Base-by-base conservation (phyloP, 2,113 vertebrate genomes). In the Scomber scombrus region DNA sequence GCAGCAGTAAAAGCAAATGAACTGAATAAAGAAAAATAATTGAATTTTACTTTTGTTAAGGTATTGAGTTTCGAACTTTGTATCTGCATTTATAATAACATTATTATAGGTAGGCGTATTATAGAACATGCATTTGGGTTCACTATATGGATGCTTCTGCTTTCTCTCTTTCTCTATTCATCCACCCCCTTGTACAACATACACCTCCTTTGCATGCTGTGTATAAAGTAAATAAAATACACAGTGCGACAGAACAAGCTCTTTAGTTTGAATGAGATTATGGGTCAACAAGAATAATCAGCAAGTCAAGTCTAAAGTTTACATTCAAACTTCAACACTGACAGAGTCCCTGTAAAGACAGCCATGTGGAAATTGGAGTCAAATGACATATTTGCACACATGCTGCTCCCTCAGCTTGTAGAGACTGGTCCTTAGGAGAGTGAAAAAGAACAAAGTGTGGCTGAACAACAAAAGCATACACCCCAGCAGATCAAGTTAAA, bases 321-420 rank as follows among this genome's bases (percentile, higher is more conserved):
- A 3, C 6, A 40, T 26, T 5, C 3, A 0, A 9, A 5, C 13
- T 54, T 40, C 2, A 43, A 51, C 23, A 51, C 50, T 31, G 47
- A 51, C 29, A 64, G 19, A 40, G 18, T 51, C 47, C n/a, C 10
- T 16, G 0, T 14, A 7, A 31, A 54, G 40, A 58, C 56, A 55
- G 8, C 2, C 21, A 45, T 26, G n/a, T 71, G 23, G 16, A 16
- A 7, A 5, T 40, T 43, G 50, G 13, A 64, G 9, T 57, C 14
- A 55, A 15, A 55, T 12, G 50, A 52, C 12, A 19, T 16, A 26
- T 40, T 47, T 54, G 47, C 57, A 11, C 43, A 72, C 49, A 54
- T 63, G 23, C 5, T 56, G 11, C 56, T 51, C 2, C 8, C 14
- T 70, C 31, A 77, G 70, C 85, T 51, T 90, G 91, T 65, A 75